Percentiles rank a stretch among this genome's conserved stretches.
Evolutionary conservation across 2,888 invertebrate genomes (phyloP).

Genomic region (Mechanitis mazaeus): DNA sequence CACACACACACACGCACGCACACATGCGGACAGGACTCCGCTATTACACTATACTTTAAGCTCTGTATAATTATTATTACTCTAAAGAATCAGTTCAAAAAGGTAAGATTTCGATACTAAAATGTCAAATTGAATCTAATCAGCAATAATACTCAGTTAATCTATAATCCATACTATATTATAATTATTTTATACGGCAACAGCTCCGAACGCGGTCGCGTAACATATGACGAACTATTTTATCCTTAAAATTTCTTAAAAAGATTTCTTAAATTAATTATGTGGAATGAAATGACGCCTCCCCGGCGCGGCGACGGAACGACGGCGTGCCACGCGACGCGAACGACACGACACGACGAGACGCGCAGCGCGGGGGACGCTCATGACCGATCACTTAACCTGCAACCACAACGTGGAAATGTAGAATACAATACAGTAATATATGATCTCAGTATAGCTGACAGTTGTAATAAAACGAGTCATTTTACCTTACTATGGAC

Average conservation of each 20-base stretch:
- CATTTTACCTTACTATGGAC: slow-evolving; percentile 65
- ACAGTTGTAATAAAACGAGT: neutral
- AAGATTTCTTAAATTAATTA: slow-evolving; percentile 72
- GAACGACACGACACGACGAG: slow-evolving; percentile 42
- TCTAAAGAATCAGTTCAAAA: slow-evolving; percentile 57
- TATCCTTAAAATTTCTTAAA: slow-evolving; percentile 70
- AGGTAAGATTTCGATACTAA: slow-evolving; percentile 48
- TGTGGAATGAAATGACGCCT: slow-evolving; percentile 75
- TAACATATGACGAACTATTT: slow-evolving; percentile 61
- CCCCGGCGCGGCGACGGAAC: slow-evolving; percentile 59
- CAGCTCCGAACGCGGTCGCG: slow-evolving; percentile 47
- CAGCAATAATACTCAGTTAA: slow-evolving; percentile 75
- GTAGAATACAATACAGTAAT: neutral
- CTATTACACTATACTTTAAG: slow-evolving; percentile 47
- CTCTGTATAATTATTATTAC: slow-evolving; percentile 56
- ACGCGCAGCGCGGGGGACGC: slow-evolving; percentile 47
- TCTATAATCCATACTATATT: slow-evolving; percentile 74
- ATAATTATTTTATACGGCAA: slow-evolving; percentile 65
- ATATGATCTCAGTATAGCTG: neutral
- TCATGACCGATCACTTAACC: slow-evolving; percentile 74
- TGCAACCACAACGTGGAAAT: slow-evolving; percentile 41
- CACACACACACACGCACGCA: slow-evolving; percentile 31
- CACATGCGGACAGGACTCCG: slow-evolving; percentile 28
- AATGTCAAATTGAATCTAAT: slow-evolving; percentile 67
- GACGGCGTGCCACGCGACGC: slow-evolving; percentile 13